Evolutionary conservation across 2,888 invertebrate species (phyloP).

Genomic region (Epistrophella euchroma): DNA sequence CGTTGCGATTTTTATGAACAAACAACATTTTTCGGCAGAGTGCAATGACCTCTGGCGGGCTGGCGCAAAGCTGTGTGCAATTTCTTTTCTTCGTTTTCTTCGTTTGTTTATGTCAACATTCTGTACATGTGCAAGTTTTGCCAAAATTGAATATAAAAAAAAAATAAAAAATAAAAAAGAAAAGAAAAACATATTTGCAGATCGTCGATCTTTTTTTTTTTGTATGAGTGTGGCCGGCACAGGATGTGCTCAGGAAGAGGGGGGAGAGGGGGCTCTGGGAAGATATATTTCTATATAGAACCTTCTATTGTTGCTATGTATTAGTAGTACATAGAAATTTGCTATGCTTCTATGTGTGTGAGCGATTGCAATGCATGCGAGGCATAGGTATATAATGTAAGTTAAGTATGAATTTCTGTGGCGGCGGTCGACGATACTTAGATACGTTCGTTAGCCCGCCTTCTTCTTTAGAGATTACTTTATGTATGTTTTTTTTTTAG

Average conservation of each 20-base stretch:
- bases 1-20: slow-evolving; percentile 68
- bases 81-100: slow-evolving; percentile 29
- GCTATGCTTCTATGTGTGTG: slow-evolving; percentile 64
- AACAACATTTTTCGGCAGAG: slow-evolving; percentile 61
- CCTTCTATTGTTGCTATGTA: slow-evolving; percentile 68
- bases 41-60: slow-evolving; percentile 66
- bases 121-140: slow-evolving; percentile 66
- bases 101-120: slow-evolving; percentile 64
- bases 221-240: slow-evolving; percentile 47
- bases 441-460: slow-evolving; percentile 73
- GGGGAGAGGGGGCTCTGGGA: background rate
- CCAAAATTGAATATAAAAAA: slow-evolving; percentile 37
- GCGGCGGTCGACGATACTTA: slow-evolving; percentile 69
- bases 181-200: slow-evolving; percentile 45
- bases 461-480: slow-evolving; percentile 40
- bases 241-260: slow-evolving; percentile 50
- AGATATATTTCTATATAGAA: slow-evolving; percentile 58
- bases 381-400: slow-evolving; percentile 17
- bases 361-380: slow-evolving; percentile 22
- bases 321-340: slow-evolving; percentile 72
- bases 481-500: slow-evolving; percentile 39
- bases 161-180: slow-evolving; percentile 5
- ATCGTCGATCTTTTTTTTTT: slow-evolving; percentile 45
- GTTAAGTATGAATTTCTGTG: slow-evolving; percentile 26
- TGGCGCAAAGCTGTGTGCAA: slow-evolving; percentile 57